Base-by-base conservation (phyloP, 2,888 invertebrate genomes). In the Rhaphigaster nebulosa region DNA sequence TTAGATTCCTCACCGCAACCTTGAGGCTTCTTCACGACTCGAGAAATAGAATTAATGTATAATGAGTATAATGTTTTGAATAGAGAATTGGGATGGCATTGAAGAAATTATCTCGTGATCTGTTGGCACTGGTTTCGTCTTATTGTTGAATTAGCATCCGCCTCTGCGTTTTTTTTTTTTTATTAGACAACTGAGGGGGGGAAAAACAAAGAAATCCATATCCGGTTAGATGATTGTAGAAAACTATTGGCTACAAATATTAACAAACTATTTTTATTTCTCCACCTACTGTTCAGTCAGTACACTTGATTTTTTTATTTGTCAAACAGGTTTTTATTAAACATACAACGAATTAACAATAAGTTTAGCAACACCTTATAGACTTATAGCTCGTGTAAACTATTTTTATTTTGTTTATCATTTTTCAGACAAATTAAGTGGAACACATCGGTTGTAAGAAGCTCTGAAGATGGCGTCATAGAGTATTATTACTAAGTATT, bases 41-140 rank as follows among this genome's bases (percentile, higher is more conserved):
- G 18, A 18, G 1, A 65, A 29, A 65, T 29, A 29, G 65, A 65
- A 65, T 29, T 65, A 65, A 18, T 34, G 65, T 1, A 60, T 60
- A 13, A 29, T 65, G 15, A 65, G 1, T 65, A 18, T 60, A 29
- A 15, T 65, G 65, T 3, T 29, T 8, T 29, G 65, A 65, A 65
- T 65, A 65, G 65, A 65, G 60, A 29, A 65, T 65, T 65, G 65
- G 1, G 15, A 15, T 65, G 29, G 65, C 65, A 65, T 65, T 65
- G 65, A 65, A 65, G 65, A n/a, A 60, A 15, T 65, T 65, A 60
- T 60, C 60, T 60, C 65, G 65, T 65, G 65, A 65, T 29, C 29
- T 65, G 13, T 65, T 29, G 65, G 65, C 29, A 5, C 3, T 18
- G 3, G 65, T 15, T 65, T 29, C 15, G 10, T 65, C 65, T 65